Base-by-base conservation (phyloP, 2,113 vertebrate species). In the Peromyscus polionotus region DNA sequence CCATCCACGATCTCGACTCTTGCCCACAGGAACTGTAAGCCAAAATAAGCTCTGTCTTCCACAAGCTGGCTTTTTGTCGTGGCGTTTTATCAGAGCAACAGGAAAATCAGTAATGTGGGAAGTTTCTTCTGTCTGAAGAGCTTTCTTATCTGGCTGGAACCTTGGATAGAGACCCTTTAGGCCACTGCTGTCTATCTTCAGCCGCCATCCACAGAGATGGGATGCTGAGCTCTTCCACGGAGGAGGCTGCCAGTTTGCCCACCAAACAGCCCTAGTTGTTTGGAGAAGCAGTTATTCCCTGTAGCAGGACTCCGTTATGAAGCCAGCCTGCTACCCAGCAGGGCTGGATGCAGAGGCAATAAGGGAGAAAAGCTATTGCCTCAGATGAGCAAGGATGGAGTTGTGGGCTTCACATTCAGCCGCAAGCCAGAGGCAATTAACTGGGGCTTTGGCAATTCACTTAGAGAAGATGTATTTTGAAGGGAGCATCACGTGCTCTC, bases 351-450 rank as follows among this genome's bases (percentile, higher is more conserved):
- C 42, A 51, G 26, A 12, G 77, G 45, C 90, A 65, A n/a, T 36
- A 42, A 94, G 42, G 24, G 80, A 48, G 61, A 59, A 76, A 59
- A 85, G 45, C 88, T 94, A 31, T 91, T 48, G 61, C 75, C 26
- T 59, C 75, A 57, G 39, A 83, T 1, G 36, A 93, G 73, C 72
- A 36, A 94, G 65, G 70, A 26, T 4, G 33, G 65, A 94, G 89
- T 86, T n/a, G 42, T 7, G 0, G 24, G 39, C 57, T 95, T 94
- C 48, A 5, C 7, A 67, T 80, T 86, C 24, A 95, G 61, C 72
- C 80, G 36, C 92, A 48, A 63, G 88, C 59, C 81, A 88, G 96
- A 95, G 1, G 90, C 80, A 93, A 10, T 16, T 45, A 96, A 28
- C 19, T 77, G 63, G 90, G 75, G 93, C 31, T 94, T 94, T 70